Base-by-base conservation (phyloP, 2,888 invertebrate species). In the Myopa tessellatipennis region DNA sequence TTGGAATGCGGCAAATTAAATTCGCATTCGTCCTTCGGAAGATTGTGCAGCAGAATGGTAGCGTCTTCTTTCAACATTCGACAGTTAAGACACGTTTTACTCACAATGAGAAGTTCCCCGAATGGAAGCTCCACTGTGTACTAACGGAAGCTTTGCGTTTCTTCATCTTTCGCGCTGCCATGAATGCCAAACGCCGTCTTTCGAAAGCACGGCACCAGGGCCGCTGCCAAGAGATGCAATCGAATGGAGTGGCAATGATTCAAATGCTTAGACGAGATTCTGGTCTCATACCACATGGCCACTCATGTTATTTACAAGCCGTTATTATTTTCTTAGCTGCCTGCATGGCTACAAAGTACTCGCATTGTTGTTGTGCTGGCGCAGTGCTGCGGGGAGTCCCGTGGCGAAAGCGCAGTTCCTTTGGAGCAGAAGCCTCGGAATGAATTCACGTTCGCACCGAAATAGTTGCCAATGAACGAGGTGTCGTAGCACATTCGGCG, bases 341-440 rank as follows among this genome's bases (percentile, higher is more conserved):
- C 40, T 58, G 68, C 52, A n/a, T 26, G 36, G 82, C 85, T 84
- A 83, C 83, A 84, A 84, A 84, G 84, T 82, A 79, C 74, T 80
- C 77, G 80, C 80, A 14, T 65, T 40, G 52, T n/a, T 36, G 7
- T 34, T 67, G 16, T 60, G 5, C 14, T 18, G 36, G 8, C 58
- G 55, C 45, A 58, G 12, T 26, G 72, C 60, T 60, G 72, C 45
- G 10, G 45, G 12, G 34, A 34, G 34, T 38, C 4, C 45, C 40
- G 18, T 60, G 40, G 61, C 40, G 36, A 4, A 38, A n/a, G 58
- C n/a, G n/a, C 38, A 10, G n/a, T 7, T 71, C 16, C 72, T 65
- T 45, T 63, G 65, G 8, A 5, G 36, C 36, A 67, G 34, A 18
- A 63, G n/a, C 60, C 40, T 63, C 50, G 63, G 61, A 76, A 76